Evolutionary conservation across 2,888 invertebrate species (phyloP), one percentile per base, ranked within the genome.

Genomic region (Neoaliturus tenellus): DNA sequence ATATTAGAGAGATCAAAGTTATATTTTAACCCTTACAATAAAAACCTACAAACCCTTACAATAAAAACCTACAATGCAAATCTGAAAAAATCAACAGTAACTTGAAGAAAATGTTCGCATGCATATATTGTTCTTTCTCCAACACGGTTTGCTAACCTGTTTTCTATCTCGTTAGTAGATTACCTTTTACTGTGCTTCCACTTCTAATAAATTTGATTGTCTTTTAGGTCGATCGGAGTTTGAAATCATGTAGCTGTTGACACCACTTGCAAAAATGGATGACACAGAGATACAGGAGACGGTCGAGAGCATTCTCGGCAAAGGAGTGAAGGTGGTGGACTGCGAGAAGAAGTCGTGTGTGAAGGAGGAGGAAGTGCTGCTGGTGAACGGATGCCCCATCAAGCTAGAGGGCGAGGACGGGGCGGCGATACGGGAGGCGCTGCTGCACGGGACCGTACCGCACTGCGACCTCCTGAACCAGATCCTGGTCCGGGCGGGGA

Each of bases 271-370:
- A 48, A 20, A 58, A 83, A 94, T 95, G 94, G 95, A 95, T 90
- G 95, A 95, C 90, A 91, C 92, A 88, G 95, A 95, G 90, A 94
- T 95, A 87, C 93, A 95, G 89, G 94, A 94, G 88, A 95, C 95
- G 85, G 95, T 95, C 85, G 95, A 95, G 90, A 94, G 95, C 86
- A 93, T 95, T 87, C 92, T 95, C 86, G 95, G 95, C 85, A 94
- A 94, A 87, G 94, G 94, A 85, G 94, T 93, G 35, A 93, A 94
- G 91, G 94, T 95, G 85, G 93, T 95, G 84, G 95, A 95, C 89
- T 95, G 95, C 89, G 94, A 95, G 89, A 94, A 95, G 88, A 94
- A 94, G 86, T 94, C 94, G n/a, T 93, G 93, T 83, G 93, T 95
- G 82, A 92, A 93, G 84, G 94, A 95, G 89, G 95, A 95, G 89